Conservation (phyloP, 1,140 invertebrate species). For the Calephelis virginiensis region DNA sequence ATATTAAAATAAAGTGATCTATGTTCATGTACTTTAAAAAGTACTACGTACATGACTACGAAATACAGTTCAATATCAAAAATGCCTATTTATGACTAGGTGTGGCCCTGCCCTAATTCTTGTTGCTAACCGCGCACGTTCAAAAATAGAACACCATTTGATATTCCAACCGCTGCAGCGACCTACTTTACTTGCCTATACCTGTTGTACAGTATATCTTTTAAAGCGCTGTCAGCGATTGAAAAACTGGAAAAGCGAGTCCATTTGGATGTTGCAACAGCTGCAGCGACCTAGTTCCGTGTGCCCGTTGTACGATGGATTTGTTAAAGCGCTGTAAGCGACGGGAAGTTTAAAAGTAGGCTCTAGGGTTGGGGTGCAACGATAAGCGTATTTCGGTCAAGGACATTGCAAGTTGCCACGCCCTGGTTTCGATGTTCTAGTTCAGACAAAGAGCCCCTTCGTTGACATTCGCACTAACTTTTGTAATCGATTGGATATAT, state of each 20-base stretch:
- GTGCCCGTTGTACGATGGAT: slow-evolving; percentile 1
- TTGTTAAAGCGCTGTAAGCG: slow-evolving; percentile 10
- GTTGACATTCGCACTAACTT: slow-evolving; percentile 5
- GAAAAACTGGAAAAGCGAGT: slow-evolving; percentile 18
- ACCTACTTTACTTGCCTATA: slow-evolving; percentile 34
- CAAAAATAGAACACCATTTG: slow-evolving; percentile 45
- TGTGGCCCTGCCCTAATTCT: slow-evolving; percentile 34
- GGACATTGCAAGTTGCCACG: slow-evolving; percentile 36
- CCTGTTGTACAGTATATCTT: slow-evolving; percentile 20
- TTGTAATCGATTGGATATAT: background rate
- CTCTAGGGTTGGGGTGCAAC: slow-evolving; percentile 30
- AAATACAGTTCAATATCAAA: slow-evolving; percentile 9
- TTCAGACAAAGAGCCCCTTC: slow-evolving; percentile 29
- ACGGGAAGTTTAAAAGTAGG: slow-evolving; percentile 3
- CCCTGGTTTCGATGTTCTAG: slow-evolving; percentile 29
- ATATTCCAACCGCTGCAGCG: slow-evolving; percentile 41
- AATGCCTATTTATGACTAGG: slow-evolving; percentile 3
- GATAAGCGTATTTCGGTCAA: slow-evolving; percentile 32
- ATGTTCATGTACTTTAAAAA: background rate
- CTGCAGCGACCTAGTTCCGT: slow-evolving; percentile 11
- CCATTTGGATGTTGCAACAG: slow-evolving; percentile 4
- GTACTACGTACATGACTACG: slow-evolving; percentile 1
- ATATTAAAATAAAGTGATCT: no score
- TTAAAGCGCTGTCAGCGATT: slow-evolving; percentile 27
- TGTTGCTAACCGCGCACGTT: slow-evolving; percentile 45